phyloP scores from a whole-genome alignment of 2,888 invertebrate species.

The Tetropium fuscum region DNA sequence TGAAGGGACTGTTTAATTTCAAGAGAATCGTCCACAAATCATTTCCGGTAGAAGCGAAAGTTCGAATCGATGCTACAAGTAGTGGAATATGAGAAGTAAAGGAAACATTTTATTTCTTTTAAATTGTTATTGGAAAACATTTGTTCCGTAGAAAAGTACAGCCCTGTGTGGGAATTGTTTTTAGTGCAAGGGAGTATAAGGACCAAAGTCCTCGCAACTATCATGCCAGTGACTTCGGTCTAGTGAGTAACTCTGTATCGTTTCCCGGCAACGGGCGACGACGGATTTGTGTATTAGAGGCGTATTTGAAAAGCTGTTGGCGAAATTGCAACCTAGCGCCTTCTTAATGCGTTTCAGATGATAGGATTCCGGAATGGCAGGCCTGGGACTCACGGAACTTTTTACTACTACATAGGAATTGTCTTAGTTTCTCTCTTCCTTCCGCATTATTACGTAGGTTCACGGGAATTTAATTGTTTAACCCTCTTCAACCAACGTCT shows the following conservation, averaged over 20 bases:
- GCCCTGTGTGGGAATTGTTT: constrained; percentile 2
- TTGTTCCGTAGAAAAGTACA: constrained; percentile 10
- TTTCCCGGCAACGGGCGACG: constrained; percentile 18
- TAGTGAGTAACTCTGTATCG: constrained; percentile 20
- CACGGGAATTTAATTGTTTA: neutral
- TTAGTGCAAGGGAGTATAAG: constrained; percentile 9
- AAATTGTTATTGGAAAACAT: constrained; percentile 22
- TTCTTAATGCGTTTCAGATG: constrained; percentile 29
- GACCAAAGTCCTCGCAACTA: constrained; percentile 2
- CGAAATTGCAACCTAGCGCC: constrained; percentile 47
- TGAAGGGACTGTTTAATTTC: no score
- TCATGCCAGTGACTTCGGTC: neutral
- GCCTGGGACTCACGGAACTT: constrained; percentile 22
- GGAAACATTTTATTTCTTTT: constrained; percentile 14
- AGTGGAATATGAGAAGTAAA: constrained; percentile 17
- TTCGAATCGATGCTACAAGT: constrained; percentile 1
- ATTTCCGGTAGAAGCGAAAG: constrained; percentile 8
- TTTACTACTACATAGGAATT: constrained; percentile 36
- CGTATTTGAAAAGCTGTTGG: constrained; percentile 39
- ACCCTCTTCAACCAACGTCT: no score
- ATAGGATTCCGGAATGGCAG: constrained; percentile 26
- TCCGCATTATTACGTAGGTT: constrained; percentile 10
- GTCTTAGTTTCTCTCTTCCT: constrained; percentile 38
- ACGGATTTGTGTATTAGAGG: constrained; percentile 40
- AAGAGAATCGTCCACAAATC: constrained; percentile 1